A percentile compares a stretch with the other conserved stretches of the same genome.
phyloP scores from a whole-genome alignment of 2,888 invertebrate genomes.

The Nineta flava region DNA sequence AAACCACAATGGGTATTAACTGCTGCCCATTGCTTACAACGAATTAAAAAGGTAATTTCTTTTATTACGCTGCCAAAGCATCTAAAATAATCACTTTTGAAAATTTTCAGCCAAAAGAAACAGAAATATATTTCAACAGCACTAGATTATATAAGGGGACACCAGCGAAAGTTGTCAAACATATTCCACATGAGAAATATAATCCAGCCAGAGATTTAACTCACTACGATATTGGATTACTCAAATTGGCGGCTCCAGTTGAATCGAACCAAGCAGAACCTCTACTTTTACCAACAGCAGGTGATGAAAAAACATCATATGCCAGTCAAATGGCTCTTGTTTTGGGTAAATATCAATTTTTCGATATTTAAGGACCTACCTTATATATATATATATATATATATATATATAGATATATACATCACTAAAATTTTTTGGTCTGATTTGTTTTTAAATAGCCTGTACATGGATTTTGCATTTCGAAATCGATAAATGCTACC shows the following conservation, averaged over 20 bases:
- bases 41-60: slow-evolving; percentile 2
- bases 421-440: too few relatives aligned
- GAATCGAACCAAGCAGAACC: not conserved
- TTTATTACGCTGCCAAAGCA: too few relatives aligned
- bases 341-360: not conserved
- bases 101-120: not conserved
- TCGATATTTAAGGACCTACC: too few relatives aligned
- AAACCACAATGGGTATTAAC: slow-evolving; percentile 1
- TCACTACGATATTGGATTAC: slow-evolving; percentile 2
- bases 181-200: slow-evolving; percentile 3
- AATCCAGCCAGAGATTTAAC: not conserved
- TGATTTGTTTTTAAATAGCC: too few relatives aligned
- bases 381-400: too few relatives aligned
- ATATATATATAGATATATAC: too few relatives aligned
- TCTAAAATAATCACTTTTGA: too few relatives aligned
- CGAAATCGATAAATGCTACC: too few relatives aligned
- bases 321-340: not conserved
- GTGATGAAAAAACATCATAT: not conserved
- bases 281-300: not conserved
- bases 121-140: not conserved
- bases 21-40: not conserved
- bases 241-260: not conserved
- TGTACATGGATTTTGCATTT: too few relatives aligned
- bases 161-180: not conserved
- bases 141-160: not conserved